Conservation (phyloP, 2,797 vertebrate species). For the Lacerta bilineata region DNA sequence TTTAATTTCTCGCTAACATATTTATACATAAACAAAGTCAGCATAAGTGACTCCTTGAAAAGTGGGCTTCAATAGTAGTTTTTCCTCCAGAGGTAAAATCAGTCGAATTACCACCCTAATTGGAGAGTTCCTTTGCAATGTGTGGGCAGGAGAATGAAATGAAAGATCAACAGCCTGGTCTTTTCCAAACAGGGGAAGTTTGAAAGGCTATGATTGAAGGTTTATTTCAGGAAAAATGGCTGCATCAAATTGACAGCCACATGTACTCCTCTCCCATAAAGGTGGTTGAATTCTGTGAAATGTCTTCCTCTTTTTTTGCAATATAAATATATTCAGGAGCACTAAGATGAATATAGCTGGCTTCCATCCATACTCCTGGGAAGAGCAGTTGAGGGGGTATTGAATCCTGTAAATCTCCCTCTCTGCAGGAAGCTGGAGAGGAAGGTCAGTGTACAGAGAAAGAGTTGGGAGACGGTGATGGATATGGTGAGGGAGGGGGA, state of each 20-base stretch:
- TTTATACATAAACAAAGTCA: slow-evolving; percentile 20
- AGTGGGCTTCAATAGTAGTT: slow-evolving; percentile 3
- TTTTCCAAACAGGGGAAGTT: slow-evolving; percentile 31
- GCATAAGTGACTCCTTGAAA: slow-evolving; percentile 20
- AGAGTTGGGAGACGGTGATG: no score
- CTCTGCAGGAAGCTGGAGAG: no score
- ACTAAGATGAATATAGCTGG: not conserved
- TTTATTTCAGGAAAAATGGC: slow-evolving; percentile 31
- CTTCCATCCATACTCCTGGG: not conserved
- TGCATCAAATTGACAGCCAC: slow-evolving; percentile 24
- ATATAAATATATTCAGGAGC: slow-evolving; percentile 8
- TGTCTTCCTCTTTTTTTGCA: not conserved
- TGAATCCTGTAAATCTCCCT: no score
- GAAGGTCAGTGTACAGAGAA: no score
- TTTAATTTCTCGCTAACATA: not conserved
- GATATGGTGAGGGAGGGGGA: no score
- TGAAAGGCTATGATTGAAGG: slow-evolving; percentile 18
- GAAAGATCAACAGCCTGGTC: not conserved
- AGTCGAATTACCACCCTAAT: slow-evolving; percentile 26
- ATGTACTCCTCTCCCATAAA: not conserved
- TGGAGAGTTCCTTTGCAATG: slow-evolving; percentile 26
- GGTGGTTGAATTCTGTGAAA: not conserved
- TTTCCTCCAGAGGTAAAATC: slow-evolving; percentile 10
- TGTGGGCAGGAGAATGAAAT: slow-evolving; percentile 29
- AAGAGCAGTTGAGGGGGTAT: no score